Evolutionary conservation across 2,888 invertebrate species (phyloP).

Genomic region (Phengaris alcon): DNA sequence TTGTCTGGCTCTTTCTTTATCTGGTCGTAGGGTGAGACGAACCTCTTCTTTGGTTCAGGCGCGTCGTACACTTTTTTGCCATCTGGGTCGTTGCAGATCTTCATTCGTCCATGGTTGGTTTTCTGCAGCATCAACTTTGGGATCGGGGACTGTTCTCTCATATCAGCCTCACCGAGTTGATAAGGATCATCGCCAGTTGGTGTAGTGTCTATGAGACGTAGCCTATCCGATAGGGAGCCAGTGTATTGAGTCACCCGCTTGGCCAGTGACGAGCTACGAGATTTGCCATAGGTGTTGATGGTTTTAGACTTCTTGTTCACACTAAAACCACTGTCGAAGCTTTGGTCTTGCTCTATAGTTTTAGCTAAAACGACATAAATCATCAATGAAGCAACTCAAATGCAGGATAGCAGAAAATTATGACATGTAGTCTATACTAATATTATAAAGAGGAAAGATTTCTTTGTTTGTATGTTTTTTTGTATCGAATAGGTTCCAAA

Average conservation of each 20-base stretch:
- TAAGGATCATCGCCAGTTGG: slow-evolving; percentile 72
- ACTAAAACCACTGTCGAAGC: slow-evolving; percentile 49
- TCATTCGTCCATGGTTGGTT: slow-evolving; percentile 58
- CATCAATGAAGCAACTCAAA: not conserved
- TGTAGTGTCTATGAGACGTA: slow-evolving; percentile 67
- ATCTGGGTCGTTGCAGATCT: slow-evolving; percentile 48
- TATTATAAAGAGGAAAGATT: too few relatives aligned
- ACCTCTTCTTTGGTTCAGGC: slow-evolving; percentile 43
- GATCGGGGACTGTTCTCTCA: slow-evolving; percentile 72
- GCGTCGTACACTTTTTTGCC: slow-evolving; percentile 50
- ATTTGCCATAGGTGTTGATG: slow-evolving; percentile 63
- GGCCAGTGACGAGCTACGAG: slow-evolving; percentile 44
- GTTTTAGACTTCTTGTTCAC: slow-evolving; percentile 64
- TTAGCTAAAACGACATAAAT: slow-evolving; percentile 47
- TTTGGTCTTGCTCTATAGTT: slow-evolving; percentile 50
- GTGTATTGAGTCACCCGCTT: slow-evolving; percentile 55
- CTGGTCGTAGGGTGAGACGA: slow-evolving; percentile 45
- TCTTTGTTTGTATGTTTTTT: too few relatives aligned
- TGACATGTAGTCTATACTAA: not conserved
- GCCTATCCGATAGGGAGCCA: slow-evolving; percentile 63
- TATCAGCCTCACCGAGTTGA: slow-evolving; percentile 68
- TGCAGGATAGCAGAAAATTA: not conserved
- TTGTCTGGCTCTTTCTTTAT: slow-evolving; percentile 47
- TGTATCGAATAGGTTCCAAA: too few relatives aligned
- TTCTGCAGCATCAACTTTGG: slow-evolving; percentile 70